Percentiles rank a stretch among this genome's conserved stretches.
phyloP scores from a whole-genome alignment of 2,888 invertebrate species.

The Cosmia pyralina region DNA sequence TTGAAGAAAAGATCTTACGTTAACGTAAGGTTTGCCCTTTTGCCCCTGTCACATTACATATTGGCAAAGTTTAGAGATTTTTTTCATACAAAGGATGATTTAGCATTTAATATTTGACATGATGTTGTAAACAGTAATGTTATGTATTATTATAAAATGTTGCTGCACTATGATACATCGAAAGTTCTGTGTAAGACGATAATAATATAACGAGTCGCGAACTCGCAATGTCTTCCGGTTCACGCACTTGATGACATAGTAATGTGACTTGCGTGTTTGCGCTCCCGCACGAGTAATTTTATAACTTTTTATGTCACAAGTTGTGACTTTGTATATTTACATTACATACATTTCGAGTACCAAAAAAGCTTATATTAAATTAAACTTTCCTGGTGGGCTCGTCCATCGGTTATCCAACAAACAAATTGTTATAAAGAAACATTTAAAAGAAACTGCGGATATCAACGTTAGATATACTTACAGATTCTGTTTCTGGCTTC shows the following conservation, averaged over 20 bases:
- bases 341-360: slow-evolving; percentile 18
- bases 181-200: slow-evolving; percentile 28
- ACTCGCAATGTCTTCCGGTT: slow-evolving; percentile 51
- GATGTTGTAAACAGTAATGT: slow-evolving; percentile 35
- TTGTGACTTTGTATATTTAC: slow-evolving; percentile 1
- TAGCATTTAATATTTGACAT: slow-evolving; percentile 23
- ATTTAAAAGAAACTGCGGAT: slow-evolving; percentile 6
- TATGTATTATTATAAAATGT: slow-evolving; percentile 32
- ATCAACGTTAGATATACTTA: slow-evolving; percentile 88
- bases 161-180: slow-evolving; percentile 35
- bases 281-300: slow-evolving; percentile 20
- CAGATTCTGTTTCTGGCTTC: slow-evolving; percentile 96
- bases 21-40: slow-evolving; percentile 28
- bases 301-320: slow-evolving; percentile 28
- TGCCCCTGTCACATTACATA: slow-evolving; percentile 33
- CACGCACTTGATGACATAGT: slow-evolving; percentile 50
- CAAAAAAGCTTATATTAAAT: slow-evolving; percentile 8
- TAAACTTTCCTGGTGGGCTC: neutral
- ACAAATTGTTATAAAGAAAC: slow-evolving; percentile 20
- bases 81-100: slow-evolving; percentile 17
- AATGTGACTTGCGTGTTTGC: slow-evolving; percentile 55
- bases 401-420: slow-evolving; percentile 11
- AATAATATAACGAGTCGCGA: slow-evolving; percentile 35
- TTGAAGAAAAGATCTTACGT: neutral
- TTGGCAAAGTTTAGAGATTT: slow-evolving; percentile 3